A percentile compares a stretch with the other conserved stretches of the same genome.
phyloP scores from a whole-genome alignment of 1,140 invertebrate species.

The Ladona fulva region DNA sequence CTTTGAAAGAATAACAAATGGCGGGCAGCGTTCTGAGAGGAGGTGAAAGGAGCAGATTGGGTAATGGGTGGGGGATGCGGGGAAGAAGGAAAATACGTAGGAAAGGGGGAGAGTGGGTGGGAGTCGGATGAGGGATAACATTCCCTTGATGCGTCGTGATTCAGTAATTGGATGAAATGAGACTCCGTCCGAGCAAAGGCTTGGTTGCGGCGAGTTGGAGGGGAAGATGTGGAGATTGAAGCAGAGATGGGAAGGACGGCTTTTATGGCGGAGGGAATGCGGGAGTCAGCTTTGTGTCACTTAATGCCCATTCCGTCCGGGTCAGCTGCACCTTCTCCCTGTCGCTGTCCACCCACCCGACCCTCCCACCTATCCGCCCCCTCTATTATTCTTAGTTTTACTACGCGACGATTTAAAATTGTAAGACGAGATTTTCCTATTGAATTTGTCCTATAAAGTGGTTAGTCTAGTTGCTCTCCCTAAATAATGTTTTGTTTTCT shows the following conservation, averaged over 20 bases:
- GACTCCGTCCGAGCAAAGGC: background rate
- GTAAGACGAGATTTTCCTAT: too few species aligned
- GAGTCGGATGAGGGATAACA: background rate
- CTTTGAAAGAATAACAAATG: too few species aligned
- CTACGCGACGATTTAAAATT: too few species aligned
- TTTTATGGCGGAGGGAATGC: background rate
- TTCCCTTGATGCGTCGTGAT: constrained; percentile 7
- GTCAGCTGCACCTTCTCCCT: background rate
- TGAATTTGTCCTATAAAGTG: too few species aligned
- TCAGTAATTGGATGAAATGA: constrained; percentile 10
- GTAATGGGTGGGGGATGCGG: background rate
- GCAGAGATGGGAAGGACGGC: background rate
- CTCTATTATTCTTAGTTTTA: background rate
- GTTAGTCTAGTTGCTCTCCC: too few species aligned
- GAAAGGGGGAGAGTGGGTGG: background rate
- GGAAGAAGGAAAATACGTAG: background rate
- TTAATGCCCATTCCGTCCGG: background rate
- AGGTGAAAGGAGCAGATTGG: too few species aligned
- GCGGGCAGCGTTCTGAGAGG: too few species aligned
- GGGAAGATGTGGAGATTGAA: background rate
- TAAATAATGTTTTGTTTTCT: too few species aligned
- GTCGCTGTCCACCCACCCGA: background rate
- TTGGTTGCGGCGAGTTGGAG: background rate
- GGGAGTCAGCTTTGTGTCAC: constrained; percentile 6
- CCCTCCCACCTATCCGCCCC: background rate